phyloP scores from a whole-genome alignment of 1,140 invertebrate species.

The Zaprionus tsacasi region DNA sequence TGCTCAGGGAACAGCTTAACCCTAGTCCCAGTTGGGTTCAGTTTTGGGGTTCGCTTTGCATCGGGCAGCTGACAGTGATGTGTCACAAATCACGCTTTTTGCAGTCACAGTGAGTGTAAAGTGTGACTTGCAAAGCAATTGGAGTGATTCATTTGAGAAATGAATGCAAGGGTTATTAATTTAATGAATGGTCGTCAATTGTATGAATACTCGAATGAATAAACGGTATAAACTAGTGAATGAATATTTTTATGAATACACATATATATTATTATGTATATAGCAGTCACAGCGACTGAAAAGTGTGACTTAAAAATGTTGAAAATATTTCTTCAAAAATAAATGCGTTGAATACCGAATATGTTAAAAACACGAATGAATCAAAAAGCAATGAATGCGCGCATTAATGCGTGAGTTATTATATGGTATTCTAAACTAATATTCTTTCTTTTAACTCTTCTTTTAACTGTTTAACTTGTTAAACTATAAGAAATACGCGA shows the following conservation, averaged over 20 bases:
- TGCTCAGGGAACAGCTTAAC: neutral
- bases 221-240: neutral
- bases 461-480: no score
- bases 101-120: slow-evolving; percentile 9
- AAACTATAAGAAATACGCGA: no score
- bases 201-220: neutral
- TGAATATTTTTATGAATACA: neutral
- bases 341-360: no score
- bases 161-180: neutral
- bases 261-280: no score
- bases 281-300: no score
- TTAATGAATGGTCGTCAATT: no score
- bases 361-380: no score
- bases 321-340: no score
- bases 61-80: neutral
- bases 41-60: slow-evolving; percentile 19
- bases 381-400: no score
- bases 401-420: neutral
- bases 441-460: no score
- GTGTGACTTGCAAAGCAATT: neutral
- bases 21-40: neutral
- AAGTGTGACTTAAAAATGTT: no score
- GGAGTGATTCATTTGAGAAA: neutral
- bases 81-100: slow-evolving; percentile 14
- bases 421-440: no score